Percentiles rank a stretch among this genome's conserved stretches.
phyloP scores from a whole-genome alignment of 35 echinoderm and acorn worm species.

The Lytechinus pictus region DNA sequence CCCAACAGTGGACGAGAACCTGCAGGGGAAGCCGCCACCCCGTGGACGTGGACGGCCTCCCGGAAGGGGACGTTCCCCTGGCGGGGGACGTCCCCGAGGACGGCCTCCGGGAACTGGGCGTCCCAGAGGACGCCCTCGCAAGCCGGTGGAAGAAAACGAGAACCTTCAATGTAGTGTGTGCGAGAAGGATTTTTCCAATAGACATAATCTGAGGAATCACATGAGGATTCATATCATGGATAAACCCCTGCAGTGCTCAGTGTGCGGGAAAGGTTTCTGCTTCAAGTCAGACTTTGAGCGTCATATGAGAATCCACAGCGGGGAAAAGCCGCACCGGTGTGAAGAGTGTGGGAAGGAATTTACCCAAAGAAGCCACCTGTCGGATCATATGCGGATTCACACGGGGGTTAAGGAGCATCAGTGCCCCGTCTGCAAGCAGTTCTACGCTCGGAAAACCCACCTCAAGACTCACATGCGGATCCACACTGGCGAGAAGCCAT shows the following conservation, averaged over 20 bases:
- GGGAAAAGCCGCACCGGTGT: background rate
- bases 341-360: background rate
- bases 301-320: background rate
- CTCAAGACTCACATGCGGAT: conserved; percentile 74
- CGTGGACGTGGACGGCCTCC: background rate
- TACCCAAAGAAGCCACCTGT: background rate
- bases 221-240: background rate
- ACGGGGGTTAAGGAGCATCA: background rate
- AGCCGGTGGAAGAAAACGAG: background rate
- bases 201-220: background rate
- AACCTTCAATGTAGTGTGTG: background rate
- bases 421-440: conserved; percentile 41
- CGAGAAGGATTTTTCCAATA: background rate
- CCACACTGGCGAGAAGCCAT: conserved; percentile 80
- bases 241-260: background rate
- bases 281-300: background rate
- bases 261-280: background rate
- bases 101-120: too few species aligned
- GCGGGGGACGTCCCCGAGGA: too few species aligned
- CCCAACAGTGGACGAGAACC: background rate
- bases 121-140: background rate
- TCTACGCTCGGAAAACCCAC: conserved; percentile 66
- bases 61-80: too few species aligned
- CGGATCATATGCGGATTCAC: background rate
- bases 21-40: background rate